These are phyloP conservation scores for Ctenopoma kingsleyae DNA, from an alignment of 2,797 vertebrate species.

Conservation along the genomic window DNA sequence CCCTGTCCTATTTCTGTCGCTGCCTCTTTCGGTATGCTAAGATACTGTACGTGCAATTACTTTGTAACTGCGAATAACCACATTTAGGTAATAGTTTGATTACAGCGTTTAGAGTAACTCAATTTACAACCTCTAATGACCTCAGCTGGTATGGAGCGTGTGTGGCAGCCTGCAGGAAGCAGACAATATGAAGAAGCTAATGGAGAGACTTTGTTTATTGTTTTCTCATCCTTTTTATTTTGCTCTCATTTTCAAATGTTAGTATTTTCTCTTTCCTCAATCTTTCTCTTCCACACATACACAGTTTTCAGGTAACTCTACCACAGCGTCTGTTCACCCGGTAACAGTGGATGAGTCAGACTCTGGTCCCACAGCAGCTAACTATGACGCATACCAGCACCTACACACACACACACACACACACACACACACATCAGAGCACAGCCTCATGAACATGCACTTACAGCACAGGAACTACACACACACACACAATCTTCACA, in stretches of 20 bases:
- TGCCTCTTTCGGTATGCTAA: slow-evolving; percentile 19
- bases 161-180: slow-evolving; percentile 24
- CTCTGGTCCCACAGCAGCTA: slow-evolving; percentile 80
- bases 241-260: neutral
- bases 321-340: slow-evolving; percentile 66
- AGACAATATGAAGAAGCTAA: slow-evolving; percentile 10
- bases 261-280: neutral
- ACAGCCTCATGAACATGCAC: slow-evolving; percentile 11
- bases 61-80: slow-evolving; percentile 33
- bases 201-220: slow-evolving; percentile 11
- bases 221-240: neutral
- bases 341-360: slow-evolving; percentile 86
- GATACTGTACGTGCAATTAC: slow-evolving; percentile 8
- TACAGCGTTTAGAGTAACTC: slow-evolving; percentile 48
- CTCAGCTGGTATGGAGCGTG: slow-evolving; percentile 8
- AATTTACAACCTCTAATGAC: slow-evolving; percentile 43
- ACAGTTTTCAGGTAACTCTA: slow-evolving; percentile 69
- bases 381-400: slow-evolving; percentile 83
- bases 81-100: slow-evolving; percentile 50
- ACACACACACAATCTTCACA: slow-evolving; percentile 19
- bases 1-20: slow-evolving; percentile 48
- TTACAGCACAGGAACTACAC: neutral
- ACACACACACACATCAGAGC: slow-evolving; percentile 42
- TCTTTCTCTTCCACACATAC: slow-evolving; percentile 14
- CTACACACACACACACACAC: slow-evolving; percentile 59